Base-by-base conservation (phyloP, 2,113 vertebrate species). In the Romanogobio albipinnatus region DNA sequence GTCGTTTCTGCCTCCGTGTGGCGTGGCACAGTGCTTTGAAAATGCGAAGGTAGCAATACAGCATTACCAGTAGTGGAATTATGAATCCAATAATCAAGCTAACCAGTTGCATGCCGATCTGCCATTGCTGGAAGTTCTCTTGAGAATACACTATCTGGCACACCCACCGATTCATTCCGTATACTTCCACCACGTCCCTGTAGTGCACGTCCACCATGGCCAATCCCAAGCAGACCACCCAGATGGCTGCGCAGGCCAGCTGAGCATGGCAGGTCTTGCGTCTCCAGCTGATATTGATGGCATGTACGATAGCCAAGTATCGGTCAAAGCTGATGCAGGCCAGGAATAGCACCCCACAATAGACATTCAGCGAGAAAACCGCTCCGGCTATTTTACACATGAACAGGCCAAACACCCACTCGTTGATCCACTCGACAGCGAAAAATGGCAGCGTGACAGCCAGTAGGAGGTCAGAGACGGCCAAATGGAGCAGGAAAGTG, bases 401-500 rank as follows among this genome's bases (percentile, higher is more conserved):
- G 5, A 56, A 58, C 33, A 83, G 1, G 1, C 94, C 94, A 1
- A 96, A 96, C 19, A 91, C 85, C 96, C 96, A 97, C 24, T 88
- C 76, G 0, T 85, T 79, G 29, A 87, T 66, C 86, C 94, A 95
- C 87, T 96, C 93, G 15, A 90, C 84, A 0, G 96, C 95, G 87
- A 95, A 96, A 80, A 98, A 90, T 43, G 96, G 97, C 76, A 98
- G 88, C 0, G 95, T 95, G 81, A 96, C 70, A 47, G 95, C 95
- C 33, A 98, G 93, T 22, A 97, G 89, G 13, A 97, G 90, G 88
- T 98, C 97, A 0, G 97, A 96, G 2, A 96, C 79, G 59, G 97
- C 96, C 91, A 98, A 88, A 91, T 98, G 96, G 36, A 97, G 94
- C 87, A 98, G 94, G 88, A 96, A 97, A 59, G 95, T 93, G 70